These are phyloP conservation scores for Rafetus swinhoei DNA, from an alignment of 2,113 vertebrate genomes.

Conservation along the genomic window DNA sequence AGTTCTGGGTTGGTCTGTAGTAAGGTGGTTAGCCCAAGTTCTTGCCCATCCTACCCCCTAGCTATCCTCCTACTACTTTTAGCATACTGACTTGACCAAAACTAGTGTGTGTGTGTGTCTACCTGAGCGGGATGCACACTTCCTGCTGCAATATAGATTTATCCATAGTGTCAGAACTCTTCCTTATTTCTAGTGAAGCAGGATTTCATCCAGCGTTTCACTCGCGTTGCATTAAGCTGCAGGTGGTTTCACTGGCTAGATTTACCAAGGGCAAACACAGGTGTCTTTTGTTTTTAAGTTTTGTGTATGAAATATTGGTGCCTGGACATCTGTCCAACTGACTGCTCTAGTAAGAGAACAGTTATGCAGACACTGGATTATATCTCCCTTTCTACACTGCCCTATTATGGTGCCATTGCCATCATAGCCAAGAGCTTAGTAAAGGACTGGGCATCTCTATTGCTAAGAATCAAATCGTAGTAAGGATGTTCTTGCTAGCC, in stretches of 20 bases:
- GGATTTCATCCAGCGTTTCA: neutral
- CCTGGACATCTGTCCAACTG: neutral
- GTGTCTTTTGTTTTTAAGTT: neutral
- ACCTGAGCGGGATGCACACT: neutral
- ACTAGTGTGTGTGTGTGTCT: neutral
- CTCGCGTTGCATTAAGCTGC: neutral
- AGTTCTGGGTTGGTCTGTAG: neutral
- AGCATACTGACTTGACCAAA: neutral
- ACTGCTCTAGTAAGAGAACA: neutral
- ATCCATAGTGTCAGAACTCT: neutral
- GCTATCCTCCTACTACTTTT: neutral
- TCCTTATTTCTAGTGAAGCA: neutral
- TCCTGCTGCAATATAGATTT: neutral
- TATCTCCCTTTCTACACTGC: neutral
- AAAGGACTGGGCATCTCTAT: neutral
- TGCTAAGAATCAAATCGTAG: neutral
- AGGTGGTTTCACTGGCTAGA: neutral
- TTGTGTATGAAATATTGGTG: neutral
- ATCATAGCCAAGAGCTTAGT: neutral
- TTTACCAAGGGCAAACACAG: neutral
- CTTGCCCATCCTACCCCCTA: neutral
- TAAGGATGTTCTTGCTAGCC: neutral
- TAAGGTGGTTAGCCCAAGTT: neutral
- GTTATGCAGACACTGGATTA: neutral
- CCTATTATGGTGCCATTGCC: neutral